Evolutionary conservation across 1,140 invertebrate species (phyloP), one percentile per base, ranked within the genome.

Genomic region (Drosophila kurseongensis): DNA sequence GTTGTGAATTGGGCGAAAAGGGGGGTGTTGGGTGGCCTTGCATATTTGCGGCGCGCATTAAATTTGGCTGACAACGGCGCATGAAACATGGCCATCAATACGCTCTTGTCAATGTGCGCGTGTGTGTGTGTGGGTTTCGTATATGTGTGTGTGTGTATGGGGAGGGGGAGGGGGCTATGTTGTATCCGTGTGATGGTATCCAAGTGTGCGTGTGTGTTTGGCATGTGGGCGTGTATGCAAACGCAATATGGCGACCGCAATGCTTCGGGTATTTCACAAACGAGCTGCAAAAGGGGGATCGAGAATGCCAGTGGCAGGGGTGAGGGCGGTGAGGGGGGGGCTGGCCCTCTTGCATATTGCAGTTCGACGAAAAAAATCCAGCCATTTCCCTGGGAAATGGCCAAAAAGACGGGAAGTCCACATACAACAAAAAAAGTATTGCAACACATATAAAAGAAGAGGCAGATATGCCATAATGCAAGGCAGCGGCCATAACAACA

Each of bases 211-310:
- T 78, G 65, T 88, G 75, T 68, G 69, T 75, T 78, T 88, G 80
- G 78, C 59, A 69, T 88, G 80, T 88, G 80, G 85, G 84, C 80
- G 84, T 78, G 80, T 80, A 88, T 91, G 88, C 88, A 91, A 90
- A 91, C 88, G 88, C 83, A 91, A 91, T 91, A 91, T 91, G 88
- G 88, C 82, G 83, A 91, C 88, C 88, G 88, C 88, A 91, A 91
- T 91, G 88, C 83, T 71, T 78, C 81, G 74, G 72, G 74, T 84
- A 75, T 80, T 75, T 75, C 73, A 80, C 56, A 67, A 59, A 67
- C 69, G 74, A 71, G 59, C 42, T 61, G 44, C 62, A 75, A 67
- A 62, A 52, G n/a, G 61, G 48, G 48, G 48, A n/a, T 32, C 36
- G 62, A 61, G 61, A 57, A 62, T 47, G 47, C 47, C 36, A n/a